Evolutionary conservation across 2,113 vertebrate genomes (phyloP), one percentile per base, ranked within the genome.

Genomic region (Colaptes auratus): DNA sequence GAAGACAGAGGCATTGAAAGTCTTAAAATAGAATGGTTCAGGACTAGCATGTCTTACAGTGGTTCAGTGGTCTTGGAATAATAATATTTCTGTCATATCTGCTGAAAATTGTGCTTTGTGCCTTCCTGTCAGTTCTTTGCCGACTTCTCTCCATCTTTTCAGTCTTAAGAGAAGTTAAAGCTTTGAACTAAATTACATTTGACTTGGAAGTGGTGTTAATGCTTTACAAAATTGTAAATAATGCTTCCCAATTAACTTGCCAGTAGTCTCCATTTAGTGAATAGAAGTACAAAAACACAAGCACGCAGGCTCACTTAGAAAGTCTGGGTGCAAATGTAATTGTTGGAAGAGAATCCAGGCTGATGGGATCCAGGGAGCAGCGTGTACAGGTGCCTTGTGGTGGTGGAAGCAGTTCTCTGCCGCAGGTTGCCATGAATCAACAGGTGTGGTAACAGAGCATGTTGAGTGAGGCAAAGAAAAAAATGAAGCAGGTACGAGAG

Each of bases 341-440:
- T 64, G 63, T 8, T 69, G 74, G 15, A 60, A 20, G 61, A 24
- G 31, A 69, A 14, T 10, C 44, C 0, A 2, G 4, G 18, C 31
- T 74, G 60, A 27, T 0, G 2, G 33, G 25, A 36, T 63, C 5
- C 21, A 23, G 30, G 46, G n/a, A 67, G 39, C 15, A 39, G 66
- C 36, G 18, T 1, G 0, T 64, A 25, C 21, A n/a, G 35, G 33
- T n/a, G 42, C 18, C 19, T 33, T 0, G 3, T 44, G 27, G 31
- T 24, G 28, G 35, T 20, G 31, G 31, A n/a, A 31, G 31, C 15
- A 30, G 20, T 30, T 60, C 10, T 72, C 28, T 66, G n/a, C 66
- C 52, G 39, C 33, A 44, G 10, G 36, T n/a, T 58, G 11, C 60
- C 1, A 0, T 24, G 36, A 25, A 21, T 50, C 59, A 46, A 44